Evolutionary conservation across 1,140 invertebrate species (phyloP).

Genomic region (Caerostris darwini): DNA sequence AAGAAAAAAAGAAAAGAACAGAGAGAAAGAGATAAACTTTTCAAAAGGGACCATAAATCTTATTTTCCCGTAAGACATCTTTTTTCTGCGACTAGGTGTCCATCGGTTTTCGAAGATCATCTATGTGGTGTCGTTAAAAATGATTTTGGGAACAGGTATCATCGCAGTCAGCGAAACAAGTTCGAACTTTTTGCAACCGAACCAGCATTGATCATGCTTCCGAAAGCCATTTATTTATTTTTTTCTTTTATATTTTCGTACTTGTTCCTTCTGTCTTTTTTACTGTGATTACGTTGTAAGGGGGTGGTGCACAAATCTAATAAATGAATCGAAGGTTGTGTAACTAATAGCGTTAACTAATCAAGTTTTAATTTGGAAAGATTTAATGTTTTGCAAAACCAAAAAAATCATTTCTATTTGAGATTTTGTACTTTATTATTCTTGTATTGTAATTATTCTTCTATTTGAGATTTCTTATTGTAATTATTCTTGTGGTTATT

Average conservation of each 20-base stretch:
- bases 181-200: slow-evolving; percentile 28
- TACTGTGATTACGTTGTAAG: neutral
- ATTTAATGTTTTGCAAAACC: too few species aligned
- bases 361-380: too few species aligned
- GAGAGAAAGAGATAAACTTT: neutral
- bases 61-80: slow-evolving; percentile 30
- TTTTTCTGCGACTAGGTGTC: neutral
- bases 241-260: slow-evolving; percentile 15
- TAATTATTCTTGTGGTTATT: too few species aligned
- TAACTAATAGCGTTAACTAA: neutral
- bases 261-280: neutral
- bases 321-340: neutral
- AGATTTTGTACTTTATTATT: too few species aligned
- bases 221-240: slow-evolving; percentile 44
- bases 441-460: too few species aligned
- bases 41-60: slow-evolving; percentile 16
- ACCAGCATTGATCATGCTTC: slow-evolving; percentile 39
- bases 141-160: slow-evolving; percentile 59
- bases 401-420: too few species aligned
- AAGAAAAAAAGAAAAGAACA: neutral
- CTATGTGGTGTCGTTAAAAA: slow-evolving; percentile 58
- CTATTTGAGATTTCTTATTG: too few species aligned
- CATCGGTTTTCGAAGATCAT: slow-evolving; percentile 46
- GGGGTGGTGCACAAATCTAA: slow-evolving; percentile 11
- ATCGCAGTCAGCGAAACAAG: slow-evolving; percentile 1